Evolutionary conservation across 1,140 invertebrate genomes (phyloP).

Genomic region (Dreissena polymorpha): DNA sequence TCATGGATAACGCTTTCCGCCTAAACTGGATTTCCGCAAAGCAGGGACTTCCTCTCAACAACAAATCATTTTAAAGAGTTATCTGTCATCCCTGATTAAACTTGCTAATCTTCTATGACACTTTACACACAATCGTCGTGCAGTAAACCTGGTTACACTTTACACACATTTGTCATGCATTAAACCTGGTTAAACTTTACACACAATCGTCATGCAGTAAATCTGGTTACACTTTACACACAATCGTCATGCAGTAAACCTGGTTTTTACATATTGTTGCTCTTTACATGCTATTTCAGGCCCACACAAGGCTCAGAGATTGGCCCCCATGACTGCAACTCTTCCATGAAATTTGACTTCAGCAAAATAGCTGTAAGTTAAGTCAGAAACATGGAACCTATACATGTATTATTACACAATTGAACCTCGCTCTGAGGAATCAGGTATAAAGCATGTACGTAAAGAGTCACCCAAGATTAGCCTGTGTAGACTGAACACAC

Average conservation of each 20-base stretch:
- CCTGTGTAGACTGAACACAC: no score
- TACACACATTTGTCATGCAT: no score
- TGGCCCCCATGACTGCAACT: conserved; percentile 19
- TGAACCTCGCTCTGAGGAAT: no score
- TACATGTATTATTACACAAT: no score
- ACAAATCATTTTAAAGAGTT: neutral
- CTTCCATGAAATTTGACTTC: conserved; percentile 36
- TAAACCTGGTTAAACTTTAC: no score
- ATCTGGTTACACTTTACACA: no score
- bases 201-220: no score
- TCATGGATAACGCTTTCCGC: neutral
- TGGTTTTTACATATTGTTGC: neutral
- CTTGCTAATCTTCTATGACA: neutral
- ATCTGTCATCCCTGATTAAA: neutral
- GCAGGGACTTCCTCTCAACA: neutral
- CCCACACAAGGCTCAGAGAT: neutral
- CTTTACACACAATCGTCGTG: neutral
- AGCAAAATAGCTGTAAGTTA: neutral
- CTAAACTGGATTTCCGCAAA: neutral
- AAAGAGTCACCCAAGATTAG: no score
- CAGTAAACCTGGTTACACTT: neutral
- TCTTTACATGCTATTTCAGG: conserved; percentile 10
- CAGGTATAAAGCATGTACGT: no score
- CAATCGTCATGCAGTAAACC: no score
- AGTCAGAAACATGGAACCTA: no score